These are phyloP conservation scores for Aplodontia rufa DNA, from an alignment of 2,113 vertebrate genomes.

Conservation along the genomic window DNA sequence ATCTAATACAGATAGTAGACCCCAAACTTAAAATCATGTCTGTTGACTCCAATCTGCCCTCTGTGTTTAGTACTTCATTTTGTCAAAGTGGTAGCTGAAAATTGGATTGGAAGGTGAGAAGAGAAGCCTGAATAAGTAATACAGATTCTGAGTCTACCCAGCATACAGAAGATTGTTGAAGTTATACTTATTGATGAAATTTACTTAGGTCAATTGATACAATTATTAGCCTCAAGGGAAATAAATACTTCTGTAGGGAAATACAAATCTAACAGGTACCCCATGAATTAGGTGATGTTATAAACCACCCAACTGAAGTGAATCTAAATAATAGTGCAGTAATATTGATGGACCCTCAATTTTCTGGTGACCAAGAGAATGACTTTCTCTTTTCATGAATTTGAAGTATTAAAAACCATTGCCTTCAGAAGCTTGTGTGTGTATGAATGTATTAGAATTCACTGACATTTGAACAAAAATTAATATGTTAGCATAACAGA, in stretches of 20 bases:
- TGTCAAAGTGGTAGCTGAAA: background rate
- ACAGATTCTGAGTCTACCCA: background rate
- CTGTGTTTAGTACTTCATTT: background rate
- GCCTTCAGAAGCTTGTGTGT: background rate
- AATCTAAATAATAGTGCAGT: background rate
- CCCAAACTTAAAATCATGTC: conserved; percentile 19
- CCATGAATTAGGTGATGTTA: background rate
- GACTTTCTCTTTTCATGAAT: background rate
- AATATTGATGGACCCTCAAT: background rate
- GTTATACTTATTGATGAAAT: background rate
- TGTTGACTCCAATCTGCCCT: background rate
- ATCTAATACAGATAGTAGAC: background rate
- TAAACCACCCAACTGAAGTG: background rate
- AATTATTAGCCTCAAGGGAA: background rate
- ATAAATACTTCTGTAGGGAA: background rate
- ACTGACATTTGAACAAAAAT: background rate
- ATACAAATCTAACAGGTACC: background rate
- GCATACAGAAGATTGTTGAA: background rate
- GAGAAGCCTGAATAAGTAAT: background rate
- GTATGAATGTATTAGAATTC: background rate
- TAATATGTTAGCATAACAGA: background rate
- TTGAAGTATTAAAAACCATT: background rate
- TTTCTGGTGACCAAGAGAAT: background rate
- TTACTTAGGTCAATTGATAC: background rate
- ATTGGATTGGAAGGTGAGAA: background rate